Base-by-base conservation (phyloP, 2,888 invertebrate genomes). In the Hirtodrosophila alboralis region DNA sequence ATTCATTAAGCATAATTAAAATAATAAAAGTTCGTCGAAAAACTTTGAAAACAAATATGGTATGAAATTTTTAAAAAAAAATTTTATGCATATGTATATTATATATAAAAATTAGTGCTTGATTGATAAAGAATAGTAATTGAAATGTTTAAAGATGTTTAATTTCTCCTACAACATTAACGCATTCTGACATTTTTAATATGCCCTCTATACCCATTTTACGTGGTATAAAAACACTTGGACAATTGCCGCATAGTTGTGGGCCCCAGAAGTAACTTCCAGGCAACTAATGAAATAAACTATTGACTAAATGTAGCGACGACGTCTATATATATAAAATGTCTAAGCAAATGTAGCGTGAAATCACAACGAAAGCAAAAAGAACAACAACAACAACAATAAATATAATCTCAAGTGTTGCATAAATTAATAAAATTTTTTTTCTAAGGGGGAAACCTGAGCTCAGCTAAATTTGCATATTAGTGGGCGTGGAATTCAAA, bases 341-440 rank as follows among this genome's bases (percentile, higher is more conserved):
- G 40, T 43, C 18, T 30, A 4, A 16, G 49, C 62, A 74, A 73
- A 69, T 74, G 68, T 62, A 61, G 58, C 60, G 54, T 67, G 57
- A 71, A 71, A 70, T 57, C 57, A 52, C 48, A 66, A 36, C 13
- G 4, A 48, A 37, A 12, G 36, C 5, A 57, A 49, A 64, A n/a
- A n/a, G n/a, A n/a, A n/a, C n/a, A n/a, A n/a, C n/a, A n/a, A 34
- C 73, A 70, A 61, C 49, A 57, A 54, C 38, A 63, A 69, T 69
- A 58, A 65, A 61, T 61, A 65, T 70, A 59, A 38, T 44, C 60
- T 59, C 53, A 63, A 79, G 80, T 79, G 68, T 71, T 74, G 78
- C 71, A 83, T 78, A 83, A 74, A 83, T 78, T 79, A 83, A 78
- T 74, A 78, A 52, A n/a, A 67, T 78, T 75, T 66, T 41, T 67